Base-by-base conservation (phyloP, 2,113 vertebrate species). In the Montifringilla adamsi region DNA sequence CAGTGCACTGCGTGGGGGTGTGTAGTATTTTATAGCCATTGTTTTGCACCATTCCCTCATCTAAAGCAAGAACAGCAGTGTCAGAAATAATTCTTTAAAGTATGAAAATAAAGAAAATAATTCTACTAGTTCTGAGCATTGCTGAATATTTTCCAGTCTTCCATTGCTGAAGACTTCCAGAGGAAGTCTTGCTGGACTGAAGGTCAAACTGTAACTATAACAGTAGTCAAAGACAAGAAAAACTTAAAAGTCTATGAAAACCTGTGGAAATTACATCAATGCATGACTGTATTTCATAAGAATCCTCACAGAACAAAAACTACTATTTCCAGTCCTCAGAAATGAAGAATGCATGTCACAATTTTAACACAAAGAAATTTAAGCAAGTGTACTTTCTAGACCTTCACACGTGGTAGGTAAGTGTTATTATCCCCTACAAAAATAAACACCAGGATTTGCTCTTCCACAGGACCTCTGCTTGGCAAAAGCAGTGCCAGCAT, bases 371-470 rank as follows among this genome's bases (percentile, higher is more conserved):
- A 19, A 22, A 66, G 23, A 27, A 30, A 52, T 33, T 33, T 27
- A 52, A 27, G 35, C 24, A 16, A 44, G 30, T 11, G 27, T 43
- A 12, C 75, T 58, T 73, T 33, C 30, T 43, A 49, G 4, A 11
- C 21, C 33, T 75, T 49, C 15, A 41, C 8, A 2, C n/a, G 7
- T 0, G 3, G 58, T 9, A 49, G 10, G 24, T 18, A 11, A 58
- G 66, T 7, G 60, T 9, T 27, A 1, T 13, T 11, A 43, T 10
- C 15, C 18, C 33, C 67, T 5, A 20, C 15, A n/a, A 8, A 81
- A 63, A 21, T 3, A 30, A 39, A 10, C 14, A 14, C 2, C 37
- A 23, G 55, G 28, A 22, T 67, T 26, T 39, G 33, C 46, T 66
- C 20, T 33, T 47, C 35, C 22, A 4, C 26, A 18, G 30, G 44